Base-by-base conservation (phyloP, 1,140 invertebrate genomes). In the Diprion similis region DNA sequence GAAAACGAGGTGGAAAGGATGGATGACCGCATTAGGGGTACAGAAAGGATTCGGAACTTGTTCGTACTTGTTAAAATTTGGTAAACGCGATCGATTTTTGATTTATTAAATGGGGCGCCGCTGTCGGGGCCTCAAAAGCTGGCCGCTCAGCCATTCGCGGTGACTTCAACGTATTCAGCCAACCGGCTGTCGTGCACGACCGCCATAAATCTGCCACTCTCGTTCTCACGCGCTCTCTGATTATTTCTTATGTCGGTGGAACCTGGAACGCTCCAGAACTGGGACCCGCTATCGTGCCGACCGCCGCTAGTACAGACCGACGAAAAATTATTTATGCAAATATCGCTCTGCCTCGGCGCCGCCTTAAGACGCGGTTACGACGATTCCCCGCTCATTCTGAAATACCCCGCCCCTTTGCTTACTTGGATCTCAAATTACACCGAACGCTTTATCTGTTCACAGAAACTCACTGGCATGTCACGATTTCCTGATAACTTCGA, bases 121-220 rank as follows among this genome's bases (percentile, higher is more conserved):
- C 24, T 64, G 59, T 64, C 59, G 17, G 13, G 8, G 59, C 59
- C 59, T 64, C 59, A 17, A 15, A 7, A 15, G 51, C 10, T 10
- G n/a, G n/a, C n/a, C n/a, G n/a, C 80, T 72, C 74, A 75, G 77
- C 80, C 78, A 18, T 75, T 67, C 65, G 75, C 65, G 69, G 66
- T 70, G 71, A 76, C 73, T 66, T 18, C 76, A 19, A 19, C 78
- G 76, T 81, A 83, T 83, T 84, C 76, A 82, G 75, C 76, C 77
- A 82, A 76, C 76, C 77, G 77, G 83, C 78, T 85, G 82, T 80
- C 83, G 84, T 85, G 83, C 76, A 77, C 79, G 78, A 72, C 73
- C 67, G 37, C 81, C 82, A 85, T 86, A 85, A 86, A 86, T 85
- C 83, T 82, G 79, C 59, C 83, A 85, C 82, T 82, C 81, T 80